Conservation (phyloP, 2,113 vertebrate genomes). For the Takifugu bimaculatus region DNA sequence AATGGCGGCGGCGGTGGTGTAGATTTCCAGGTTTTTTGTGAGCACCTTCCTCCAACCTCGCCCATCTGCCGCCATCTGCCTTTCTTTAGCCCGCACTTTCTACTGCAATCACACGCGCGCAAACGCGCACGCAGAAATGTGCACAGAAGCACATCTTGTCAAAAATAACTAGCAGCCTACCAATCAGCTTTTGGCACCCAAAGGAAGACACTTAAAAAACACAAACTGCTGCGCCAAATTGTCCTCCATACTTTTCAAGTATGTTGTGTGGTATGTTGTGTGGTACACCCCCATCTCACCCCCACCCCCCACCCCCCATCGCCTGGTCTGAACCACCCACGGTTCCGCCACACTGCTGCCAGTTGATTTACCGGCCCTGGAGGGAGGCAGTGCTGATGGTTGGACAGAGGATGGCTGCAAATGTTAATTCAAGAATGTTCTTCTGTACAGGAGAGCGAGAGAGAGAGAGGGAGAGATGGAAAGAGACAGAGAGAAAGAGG, state of each 20-base stretch:
- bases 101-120: conserved; percentile 85
- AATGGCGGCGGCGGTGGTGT: conserved; percentile 74
- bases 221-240: conserved; percentile 92
- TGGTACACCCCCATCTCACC: too few relatives aligned
- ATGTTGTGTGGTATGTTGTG: conserved; percentile 62
- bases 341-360: conserved; percentile 44
- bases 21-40: conserved; percentile 94
- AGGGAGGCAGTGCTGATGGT: conserved; percentile 45
- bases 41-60: conserved; percentile 99
- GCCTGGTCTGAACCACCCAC: conserved; percentile 62
- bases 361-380: conserved; percentile 58
- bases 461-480: too few relatives aligned
- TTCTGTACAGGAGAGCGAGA: too few relatives aligned
- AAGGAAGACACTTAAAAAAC: conserved; percentile 78
- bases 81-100: conserved; percentile 98
- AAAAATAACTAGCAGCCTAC: conserved; percentile 98
- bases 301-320: conserved; percentile 50
- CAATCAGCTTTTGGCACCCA: conserved; percentile 97
- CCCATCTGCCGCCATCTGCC: conserved; percentile 99
- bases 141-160: conserved; percentile 81
- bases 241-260: conserved; percentile 90
- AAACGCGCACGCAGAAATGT: conserved; percentile 38
- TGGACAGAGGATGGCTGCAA: conserved; percentile 46
- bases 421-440: conserved; percentile 11
- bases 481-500: too few relatives aligned